These are phyloP conservation scores for Pangasius djambal DNA, from an alignment of 2,797 vertebrate genomes.

Conservation along the genomic window DNA sequence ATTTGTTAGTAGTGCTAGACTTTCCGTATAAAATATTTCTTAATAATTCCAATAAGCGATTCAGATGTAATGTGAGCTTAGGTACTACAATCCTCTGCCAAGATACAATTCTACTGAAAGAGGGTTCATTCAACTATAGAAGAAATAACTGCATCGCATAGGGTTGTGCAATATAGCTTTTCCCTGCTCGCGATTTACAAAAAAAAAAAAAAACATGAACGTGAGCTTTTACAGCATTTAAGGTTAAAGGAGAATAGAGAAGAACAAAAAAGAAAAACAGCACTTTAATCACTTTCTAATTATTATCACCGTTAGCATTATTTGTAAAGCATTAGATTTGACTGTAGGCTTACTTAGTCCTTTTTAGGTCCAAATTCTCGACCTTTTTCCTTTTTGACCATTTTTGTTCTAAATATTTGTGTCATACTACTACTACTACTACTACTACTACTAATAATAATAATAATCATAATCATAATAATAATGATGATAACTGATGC, in stretches of 20 bases:
- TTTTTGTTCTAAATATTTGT: not conserved
- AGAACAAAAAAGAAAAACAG: too few species aligned
- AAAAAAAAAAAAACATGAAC: not conserved
- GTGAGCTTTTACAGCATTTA: not conserved
- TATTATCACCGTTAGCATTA: too few species aligned
- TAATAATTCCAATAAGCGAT: not conserved
- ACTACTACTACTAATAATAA: too few species aligned
- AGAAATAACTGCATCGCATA: not conserved
- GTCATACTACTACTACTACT: too few species aligned
- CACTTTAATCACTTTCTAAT: too few species aligned
- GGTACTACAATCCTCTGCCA: not conserved
- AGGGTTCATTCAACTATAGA: not conserved
- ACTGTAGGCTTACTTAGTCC: too few species aligned
- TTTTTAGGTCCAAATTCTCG: too few species aligned
- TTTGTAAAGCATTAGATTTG: too few species aligned
- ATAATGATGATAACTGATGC: too few species aligned
- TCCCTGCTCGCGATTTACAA: not conserved
- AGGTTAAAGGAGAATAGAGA: not conserved
- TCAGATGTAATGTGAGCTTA: not conserved
- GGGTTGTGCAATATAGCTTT: not conserved
- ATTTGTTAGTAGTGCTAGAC: not conserved
- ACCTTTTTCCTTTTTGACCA: not conserved
- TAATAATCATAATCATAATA: too few species aligned
- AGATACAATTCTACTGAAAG: not conserved
- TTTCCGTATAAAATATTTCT: not conserved